Evolutionary conservation across 2,888 invertebrate genomes (phyloP).

Genomic region (Phytoseiulus persimilis): DNA sequence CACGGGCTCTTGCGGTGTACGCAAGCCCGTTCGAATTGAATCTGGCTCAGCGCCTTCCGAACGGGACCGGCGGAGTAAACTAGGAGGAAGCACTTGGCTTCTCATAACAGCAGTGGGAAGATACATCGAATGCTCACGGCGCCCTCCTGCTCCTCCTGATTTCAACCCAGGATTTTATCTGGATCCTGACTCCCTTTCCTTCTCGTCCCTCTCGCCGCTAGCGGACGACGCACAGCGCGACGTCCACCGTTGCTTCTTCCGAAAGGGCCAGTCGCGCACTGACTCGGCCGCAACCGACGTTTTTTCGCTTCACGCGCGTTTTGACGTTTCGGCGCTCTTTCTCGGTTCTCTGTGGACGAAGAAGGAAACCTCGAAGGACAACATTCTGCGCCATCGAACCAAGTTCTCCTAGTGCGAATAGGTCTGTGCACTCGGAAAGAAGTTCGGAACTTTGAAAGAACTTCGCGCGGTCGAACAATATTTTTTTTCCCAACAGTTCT

Average conservation of each 20-base stretch:
- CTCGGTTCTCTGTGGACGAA: background rate
- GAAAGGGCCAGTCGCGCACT: background rate
- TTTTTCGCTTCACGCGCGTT: background rate
- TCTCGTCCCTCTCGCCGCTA: constrained; percentile 5
- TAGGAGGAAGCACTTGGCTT: too few relatives aligned
- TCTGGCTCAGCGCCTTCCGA: too few relatives aligned
- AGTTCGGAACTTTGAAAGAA: too few relatives aligned
- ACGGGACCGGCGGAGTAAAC: too few relatives aligned
- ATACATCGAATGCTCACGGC: background rate
- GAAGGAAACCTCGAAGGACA: background rate
- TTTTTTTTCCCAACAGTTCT: too few relatives aligned
- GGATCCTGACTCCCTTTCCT: background rate
- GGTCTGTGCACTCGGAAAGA: background rate
- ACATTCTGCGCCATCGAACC: background rate
- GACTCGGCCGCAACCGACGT: background rate
- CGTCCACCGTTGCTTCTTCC: background rate
- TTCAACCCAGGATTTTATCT: background rate
- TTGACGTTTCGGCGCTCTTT: background rate
- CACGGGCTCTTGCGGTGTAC: background rate
- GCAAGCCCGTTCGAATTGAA: too few relatives aligned
- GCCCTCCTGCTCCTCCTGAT: constrained; percentile 5
- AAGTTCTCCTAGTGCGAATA: background rate
- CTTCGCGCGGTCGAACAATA: background rate
- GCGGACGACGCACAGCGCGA: background rate
- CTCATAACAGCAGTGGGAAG: too few relatives aligned